Conservation (phyloP, 2,888 invertebrate species). For the Stenolophus ochropezus region DNA sequence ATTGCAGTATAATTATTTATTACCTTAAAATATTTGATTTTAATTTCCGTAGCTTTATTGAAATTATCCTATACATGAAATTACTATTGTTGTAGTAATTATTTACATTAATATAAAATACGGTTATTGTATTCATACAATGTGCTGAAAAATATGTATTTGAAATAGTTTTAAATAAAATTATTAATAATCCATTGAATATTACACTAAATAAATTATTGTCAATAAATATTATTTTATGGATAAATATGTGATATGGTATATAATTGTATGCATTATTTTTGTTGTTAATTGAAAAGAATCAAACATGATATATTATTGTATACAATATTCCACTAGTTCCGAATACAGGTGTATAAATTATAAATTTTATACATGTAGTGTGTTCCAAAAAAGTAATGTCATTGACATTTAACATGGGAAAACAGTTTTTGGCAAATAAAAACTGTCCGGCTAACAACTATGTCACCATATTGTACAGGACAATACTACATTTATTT, state of each 20-base stretch:
- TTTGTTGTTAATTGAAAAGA: constrained; percentile 10
- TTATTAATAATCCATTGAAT: constrained; percentile 7
- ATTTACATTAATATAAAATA: constrained; percentile 12
- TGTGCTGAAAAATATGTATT: background rate
- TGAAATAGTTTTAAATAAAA: background rate
- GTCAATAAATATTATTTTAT: constrained; percentile 22
- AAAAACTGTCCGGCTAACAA: no score
- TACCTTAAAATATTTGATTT: background rate
- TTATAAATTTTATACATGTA: no score
- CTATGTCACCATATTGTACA: no score
- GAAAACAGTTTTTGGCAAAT: no score
- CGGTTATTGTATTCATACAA: background rate
- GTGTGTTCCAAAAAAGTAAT: no score
- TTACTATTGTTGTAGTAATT: constrained; percentile 3
- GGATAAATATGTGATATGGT: constrained; percentile 7
- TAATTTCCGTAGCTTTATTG: background rate
- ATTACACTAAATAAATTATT: constrained; percentile 17
- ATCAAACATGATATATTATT: background rate
- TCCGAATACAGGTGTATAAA: no score
- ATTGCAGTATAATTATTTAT: background rate
- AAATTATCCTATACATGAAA: background rate
- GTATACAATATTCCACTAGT: background rate
- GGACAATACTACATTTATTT: no score
- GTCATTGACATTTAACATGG: no score
- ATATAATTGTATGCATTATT: background rate